Percentiles rank a stretch among this genome's conserved stretches.
Conservation (phyloP, 2,888 invertebrate genomes). For the Caenorhabditis sp. region DNA sequence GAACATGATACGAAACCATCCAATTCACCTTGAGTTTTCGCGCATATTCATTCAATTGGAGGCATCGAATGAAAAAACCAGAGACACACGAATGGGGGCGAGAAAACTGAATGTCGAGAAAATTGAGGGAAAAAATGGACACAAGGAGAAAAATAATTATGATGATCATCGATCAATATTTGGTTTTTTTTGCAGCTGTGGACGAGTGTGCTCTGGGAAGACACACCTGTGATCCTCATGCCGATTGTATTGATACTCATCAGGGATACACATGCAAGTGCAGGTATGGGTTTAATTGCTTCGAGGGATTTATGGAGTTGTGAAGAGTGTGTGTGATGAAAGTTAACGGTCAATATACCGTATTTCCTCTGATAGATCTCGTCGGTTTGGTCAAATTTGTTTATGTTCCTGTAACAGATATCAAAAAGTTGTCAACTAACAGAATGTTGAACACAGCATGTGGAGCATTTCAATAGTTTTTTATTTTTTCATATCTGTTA, state of each 20-base stretch:
- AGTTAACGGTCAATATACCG: too few relatives aligned
- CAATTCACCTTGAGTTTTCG: slow-evolving; percentile 52
- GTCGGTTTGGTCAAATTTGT: too few relatives aligned
- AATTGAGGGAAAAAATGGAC: slow-evolving; percentile 4
- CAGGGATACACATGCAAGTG: slow-evolving; percentile 80
- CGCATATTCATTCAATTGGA: slow-evolving; percentile 45
- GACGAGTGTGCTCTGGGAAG: slow-evolving; percentile 82
- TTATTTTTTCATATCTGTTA: too few relatives aligned
- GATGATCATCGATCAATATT: not conserved
- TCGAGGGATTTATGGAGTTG: too few relatives aligned
- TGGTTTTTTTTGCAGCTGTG: slow-evolving; percentile 74
- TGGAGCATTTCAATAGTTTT: too few relatives aligned
- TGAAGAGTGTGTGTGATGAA: too few relatives aligned
- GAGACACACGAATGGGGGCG: not conserved
- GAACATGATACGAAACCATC: slow-evolving; percentile 39
- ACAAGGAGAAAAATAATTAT: slow-evolving; percentile 5
- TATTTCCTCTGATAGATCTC: too few relatives aligned
- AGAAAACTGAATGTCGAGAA: slow-evolving; percentile 24
- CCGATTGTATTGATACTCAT: slow-evolving; percentile 81
- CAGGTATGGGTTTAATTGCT: slow-evolving; percentile 17
- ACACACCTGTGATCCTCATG: slow-evolving; percentile 82
- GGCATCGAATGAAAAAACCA: slow-evolving; percentile 6
- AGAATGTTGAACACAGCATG: too few relatives aligned
- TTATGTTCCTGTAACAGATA: too few relatives aligned
- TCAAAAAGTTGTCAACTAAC: too few relatives aligned